Evolutionary conservation across 1,140 invertebrate genomes (phyloP), one percentile per base, ranked within the genome.

Genomic region (Drosophila ercepeae): DNA sequence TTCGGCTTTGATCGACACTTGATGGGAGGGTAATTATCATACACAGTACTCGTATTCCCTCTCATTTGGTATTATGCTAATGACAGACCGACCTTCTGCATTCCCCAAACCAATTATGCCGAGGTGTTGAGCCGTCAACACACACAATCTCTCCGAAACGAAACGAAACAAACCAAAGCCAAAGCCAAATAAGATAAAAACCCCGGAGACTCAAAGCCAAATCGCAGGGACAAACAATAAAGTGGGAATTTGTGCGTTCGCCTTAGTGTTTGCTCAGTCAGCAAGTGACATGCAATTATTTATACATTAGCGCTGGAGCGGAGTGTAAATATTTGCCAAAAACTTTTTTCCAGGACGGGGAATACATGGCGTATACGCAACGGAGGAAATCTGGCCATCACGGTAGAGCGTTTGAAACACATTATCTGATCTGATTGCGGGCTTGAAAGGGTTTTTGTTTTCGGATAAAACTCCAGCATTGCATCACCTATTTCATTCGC

Each of bases 241-340:
- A 45, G 61, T 45, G 60, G 25, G 23, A 39, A 41, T 48, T 50
- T 50, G 13, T 63, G 27, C 58, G 59, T 77, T 72, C 59, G 75
- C 52, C 61, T 27, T 11, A 34, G 39, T 76, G 65, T 81, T 81
- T 61, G 77, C 58, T 58, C 51, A 71, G 65, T 46, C 78, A 52
- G 41, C 73, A 58, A 82, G 73, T 81, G 78, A 82, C 78, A 77
- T 77, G 78, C 78, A 81, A 81, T 81, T 82, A 81, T 81, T 81
- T 81, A 81, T 72, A 82, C 78, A 81, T 81, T 81, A 81, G 60
- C 68, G 70, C 46, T 45, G 29, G 42, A 44, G 27, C 16, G 60
- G 67, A 51, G 52, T 53, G 70, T 65, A 81, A 75, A 79, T 79
- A 79, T 81, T 79, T 67, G 55, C 71, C 68, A 53, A 48, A 59